Evolutionary conservation across 2,888 invertebrate species (phyloP).

Genomic region (Julus scandinavius): DNA sequence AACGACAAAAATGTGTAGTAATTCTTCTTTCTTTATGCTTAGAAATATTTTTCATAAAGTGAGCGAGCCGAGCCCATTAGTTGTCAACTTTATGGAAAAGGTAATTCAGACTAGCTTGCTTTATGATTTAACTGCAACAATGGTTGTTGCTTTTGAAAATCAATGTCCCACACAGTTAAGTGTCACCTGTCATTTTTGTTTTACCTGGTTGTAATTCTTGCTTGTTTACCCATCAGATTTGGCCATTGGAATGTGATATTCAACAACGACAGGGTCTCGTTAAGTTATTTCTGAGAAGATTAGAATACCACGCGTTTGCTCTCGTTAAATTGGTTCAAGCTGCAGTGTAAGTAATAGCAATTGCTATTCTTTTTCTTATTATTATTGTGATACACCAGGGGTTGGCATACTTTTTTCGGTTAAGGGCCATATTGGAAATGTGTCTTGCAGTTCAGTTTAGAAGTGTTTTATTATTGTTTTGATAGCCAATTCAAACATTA

Average conservation of each 20-base stretch:
- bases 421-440: too few species aligned
- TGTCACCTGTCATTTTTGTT: neutral
- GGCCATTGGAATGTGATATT: constrained; percentile 47
- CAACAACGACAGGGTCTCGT: neutral
- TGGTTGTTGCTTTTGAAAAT: neutral
- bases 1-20: neutral
- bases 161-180: neutral
- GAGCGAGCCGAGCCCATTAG: neutral
- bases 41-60: constrained; percentile 50
- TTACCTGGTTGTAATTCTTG: neutral
- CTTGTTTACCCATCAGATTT: constrained; percentile 33
- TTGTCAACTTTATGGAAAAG: constrained; percentile 46
- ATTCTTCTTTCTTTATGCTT: neutral
- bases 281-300: constrained; percentile 39
- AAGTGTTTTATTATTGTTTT: too few species aligned
- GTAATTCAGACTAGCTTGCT: neutral
- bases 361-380: neutral
- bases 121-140: neutral
- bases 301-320: constrained; percentile 54
- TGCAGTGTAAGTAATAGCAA: constrained; percentile 23
- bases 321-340: constrained; percentile 51
- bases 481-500: too few species aligned
- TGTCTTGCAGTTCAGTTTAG: too few species aligned
- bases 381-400: neutral
- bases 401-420: too few species aligned